Conservation (phyloP, 2,113 vertebrate genomes). For the Crotophaga sulcirostris region DNA sequence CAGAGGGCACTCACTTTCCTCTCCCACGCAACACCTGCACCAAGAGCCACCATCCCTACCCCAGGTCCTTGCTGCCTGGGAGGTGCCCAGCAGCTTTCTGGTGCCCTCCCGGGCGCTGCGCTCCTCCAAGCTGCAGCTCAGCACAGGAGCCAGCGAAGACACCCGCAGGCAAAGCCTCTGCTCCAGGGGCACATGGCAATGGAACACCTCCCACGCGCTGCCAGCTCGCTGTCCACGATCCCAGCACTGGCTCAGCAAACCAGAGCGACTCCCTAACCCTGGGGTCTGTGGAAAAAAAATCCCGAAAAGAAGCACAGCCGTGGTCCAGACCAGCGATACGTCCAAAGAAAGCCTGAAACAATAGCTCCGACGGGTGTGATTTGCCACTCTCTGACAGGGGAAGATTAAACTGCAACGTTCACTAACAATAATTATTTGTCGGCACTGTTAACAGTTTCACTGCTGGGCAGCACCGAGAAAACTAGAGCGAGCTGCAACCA, state of each 20-base stretch:
- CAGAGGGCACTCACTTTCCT: background rate
- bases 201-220: conserved; percentile 21
- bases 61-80: background rate
- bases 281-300: background rate
- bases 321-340: background rate
- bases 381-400: background rate
- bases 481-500: background rate
- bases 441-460: conserved; percentile 29
- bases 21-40: background rate
- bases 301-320: background rate
- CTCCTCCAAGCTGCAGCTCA: background rate
- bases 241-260: background rate
- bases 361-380: background rate
- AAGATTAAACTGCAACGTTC: background rate
- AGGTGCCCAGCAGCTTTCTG: accelerated
- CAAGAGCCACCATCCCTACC: background rate
- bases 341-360: background rate
- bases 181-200: conserved; percentile 37
- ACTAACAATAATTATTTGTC: background rate
- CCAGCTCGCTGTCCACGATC: background rate
- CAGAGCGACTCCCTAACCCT: background rate
- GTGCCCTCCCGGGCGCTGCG: background rate
- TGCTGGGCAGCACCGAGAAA: background rate
- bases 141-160: background rate
- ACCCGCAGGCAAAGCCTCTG: background rate